phyloP scores from a whole-genome alignment of 1,140 invertebrate genomes.

The Papilio glaucus region DNA sequence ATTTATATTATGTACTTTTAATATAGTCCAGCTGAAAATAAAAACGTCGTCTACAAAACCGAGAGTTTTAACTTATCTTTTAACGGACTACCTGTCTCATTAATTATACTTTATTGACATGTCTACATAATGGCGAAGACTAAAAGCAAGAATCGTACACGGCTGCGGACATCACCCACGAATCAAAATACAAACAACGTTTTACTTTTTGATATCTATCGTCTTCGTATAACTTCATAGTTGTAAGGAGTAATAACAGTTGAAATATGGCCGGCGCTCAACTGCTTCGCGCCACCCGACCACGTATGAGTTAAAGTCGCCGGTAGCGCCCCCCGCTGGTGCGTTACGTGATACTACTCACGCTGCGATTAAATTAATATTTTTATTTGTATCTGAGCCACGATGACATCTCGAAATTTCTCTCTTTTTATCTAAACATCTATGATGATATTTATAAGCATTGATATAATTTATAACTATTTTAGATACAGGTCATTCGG shows the following conservation, averaged over 20 bases:
- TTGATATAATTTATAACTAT: not conserved
- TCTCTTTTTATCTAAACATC: constrained; percentile 43
- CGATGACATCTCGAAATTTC: constrained; percentile 56
- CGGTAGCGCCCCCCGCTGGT: constrained; percentile 74
- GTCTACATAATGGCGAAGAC: not conserved
- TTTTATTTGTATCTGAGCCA: constrained; percentile 56
- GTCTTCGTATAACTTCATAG: constrained; percentile 63
- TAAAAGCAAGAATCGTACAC: not conserved
- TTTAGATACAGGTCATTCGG: constrained; percentile 31
- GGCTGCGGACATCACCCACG: constrained; percentile 3
- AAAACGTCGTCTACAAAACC: not conserved
- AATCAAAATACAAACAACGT: constrained; percentile 45
- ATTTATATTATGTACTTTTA: too few species aligned
- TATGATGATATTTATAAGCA: constrained; percentile 36
- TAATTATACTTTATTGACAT: not conserved
- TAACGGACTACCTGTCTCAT: not conserved
- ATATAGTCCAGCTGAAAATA: too few species aligned
- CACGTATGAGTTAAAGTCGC: constrained; percentile 58
- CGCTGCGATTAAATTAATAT: constrained; percentile 67
- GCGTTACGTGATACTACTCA: constrained; percentile 66
- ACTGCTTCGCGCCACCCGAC: constrained; percentile 54
- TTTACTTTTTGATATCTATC: constrained; percentile 71
- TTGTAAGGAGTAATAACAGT: constrained; percentile 72
- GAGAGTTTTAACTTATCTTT: not conserved
- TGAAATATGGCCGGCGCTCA: constrained; percentile 63